Conservation (phyloP, 2,113 vertebrate species). For the Macquaria ambigua region DNA sequence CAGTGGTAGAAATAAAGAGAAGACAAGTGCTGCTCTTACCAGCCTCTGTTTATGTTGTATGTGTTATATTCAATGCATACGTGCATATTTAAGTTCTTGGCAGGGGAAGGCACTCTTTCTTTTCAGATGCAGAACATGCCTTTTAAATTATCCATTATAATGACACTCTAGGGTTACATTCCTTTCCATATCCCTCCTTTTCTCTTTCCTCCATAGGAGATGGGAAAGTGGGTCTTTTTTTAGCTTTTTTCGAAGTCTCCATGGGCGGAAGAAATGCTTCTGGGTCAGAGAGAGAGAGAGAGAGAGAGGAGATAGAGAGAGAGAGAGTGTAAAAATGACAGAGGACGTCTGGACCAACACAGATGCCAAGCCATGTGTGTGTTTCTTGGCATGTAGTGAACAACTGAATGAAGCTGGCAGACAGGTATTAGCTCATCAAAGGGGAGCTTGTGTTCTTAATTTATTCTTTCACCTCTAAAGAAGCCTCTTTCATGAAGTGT, state of each 20-base stretch:
- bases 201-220: constrained; percentile 61
- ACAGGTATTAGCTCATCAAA: constrained; percentile 65
- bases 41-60: constrained; percentile 35
- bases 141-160: constrained; percentile 74
- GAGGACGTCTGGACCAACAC: constrained; percentile 59
- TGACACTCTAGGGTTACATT: constrained; percentile 59
- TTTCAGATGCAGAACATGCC: constrained; percentile 33
- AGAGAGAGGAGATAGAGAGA: constrained; percentile 28
- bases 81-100: constrained; percentile 41
- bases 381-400: constrained; percentile 38
- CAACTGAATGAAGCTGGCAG: constrained; percentile 57
- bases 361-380: constrained; percentile 58
- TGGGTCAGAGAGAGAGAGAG: constrained; percentile 71
- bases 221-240: constrained; percentile 71
- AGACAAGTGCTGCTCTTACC: constrained; percentile 37
- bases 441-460: constrained; percentile 50
- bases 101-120: constrained; percentile 40
- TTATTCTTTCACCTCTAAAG: constrained; percentile 35
- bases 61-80: constrained; percentile 40
- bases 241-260: constrained; percentile 75
- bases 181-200: constrained; percentile 47
- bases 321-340: constrained; percentile 45
- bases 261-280: constrained; percentile 70
- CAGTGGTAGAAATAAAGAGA: constrained; percentile 20
- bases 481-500: neutral